Evolutionary conservation across 2,888 invertebrate genomes (phyloP).

Genomic region (Mesopsocus fuscifrons): DNA sequence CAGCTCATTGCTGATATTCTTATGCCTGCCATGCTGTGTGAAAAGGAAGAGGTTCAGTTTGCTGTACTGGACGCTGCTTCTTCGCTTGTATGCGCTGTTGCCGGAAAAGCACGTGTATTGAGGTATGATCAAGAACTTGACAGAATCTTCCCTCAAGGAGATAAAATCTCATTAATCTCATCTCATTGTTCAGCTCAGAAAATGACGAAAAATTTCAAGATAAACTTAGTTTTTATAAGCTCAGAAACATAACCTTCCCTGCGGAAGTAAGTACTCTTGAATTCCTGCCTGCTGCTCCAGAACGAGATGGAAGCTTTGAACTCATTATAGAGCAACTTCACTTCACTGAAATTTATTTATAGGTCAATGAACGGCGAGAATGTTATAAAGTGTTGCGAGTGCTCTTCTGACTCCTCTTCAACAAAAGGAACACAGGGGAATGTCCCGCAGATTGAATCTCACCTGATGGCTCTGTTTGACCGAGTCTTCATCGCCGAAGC

Average conservation of each 20-base stretch:
- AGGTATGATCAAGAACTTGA: not conserved
- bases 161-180: too few species aligned
- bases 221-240: too few species aligned
- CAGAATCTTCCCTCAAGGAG: too few species aligned
- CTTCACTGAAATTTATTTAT: not conserved
- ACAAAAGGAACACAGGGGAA: not conserved
- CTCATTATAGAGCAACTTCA: not conserved
- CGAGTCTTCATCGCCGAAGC: not conserved
- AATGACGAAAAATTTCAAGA: too few species aligned
- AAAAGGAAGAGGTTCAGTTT: not conserved
- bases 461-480: not conserved
- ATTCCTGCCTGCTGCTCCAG: too few species aligned
- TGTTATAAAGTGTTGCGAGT: constrained; percentile 5
- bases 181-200: too few species aligned
- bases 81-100: not conserved
- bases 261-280: too few species aligned
- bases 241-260: too few species aligned
- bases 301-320: too few species aligned
- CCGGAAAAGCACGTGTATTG: not conserved
- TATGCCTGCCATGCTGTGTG: not conserved
- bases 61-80: not conserved
- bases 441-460: not conserved
- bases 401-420: not conserved
- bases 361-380: not conserved
- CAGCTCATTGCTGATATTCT: constrained; percentile 1